Base-by-base conservation (phyloP, 2,888 invertebrate genomes). In the Caenorhabditis sp. region DNA sequence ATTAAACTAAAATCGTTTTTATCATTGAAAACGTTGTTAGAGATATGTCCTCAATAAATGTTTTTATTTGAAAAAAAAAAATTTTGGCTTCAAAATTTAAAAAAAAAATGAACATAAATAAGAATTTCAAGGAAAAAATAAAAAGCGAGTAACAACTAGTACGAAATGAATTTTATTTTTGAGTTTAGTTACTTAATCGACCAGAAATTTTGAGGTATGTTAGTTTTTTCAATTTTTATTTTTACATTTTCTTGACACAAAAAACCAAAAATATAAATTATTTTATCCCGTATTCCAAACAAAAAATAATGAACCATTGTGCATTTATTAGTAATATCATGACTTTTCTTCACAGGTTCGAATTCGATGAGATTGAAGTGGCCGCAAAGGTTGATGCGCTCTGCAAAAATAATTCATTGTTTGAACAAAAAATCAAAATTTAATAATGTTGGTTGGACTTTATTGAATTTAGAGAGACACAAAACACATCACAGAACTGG, bases 371-470 rank as follows among this genome's bases (percentile, higher is more conserved):
- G 72, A 72, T 14, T 52, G 59, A 4, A 59, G 43, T 27, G 62
- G 64, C 4, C 72, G 63, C 36, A 72, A 64, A 8, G 72, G 67
- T 2, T 64, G 64, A 56, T 72, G 72, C 10, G 72, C 54, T 38
- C 72, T 72, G 64, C 7, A 65, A 63, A 23, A 43, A 43, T 26
- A 20, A 57, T 57, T 57, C 7, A n/a, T n/a, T n/a, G n/a, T 27
- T 7, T 1, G n/a, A 63, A 66, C 65, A 58, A 20, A 25, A 1
- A 36, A 36, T 0, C 20, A 21, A 23, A 56, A 52, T 66, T 27
- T 20, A 36, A 21, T n/a, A n/a, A n/a, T n/a, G n/a, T n/a, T n/a
- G n/a, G n/a, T n/a, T n/a, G n/a, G n/a, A n/a, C n/a, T n/a, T n/a
- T n/a, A n/a, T n/a, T n/a, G n/a, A n/a, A n/a, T n/a, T n/a, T n/a